Base-by-base conservation (phyloP, 2,888 invertebrate genomes). In the Terebella lapidaria region DNA sequence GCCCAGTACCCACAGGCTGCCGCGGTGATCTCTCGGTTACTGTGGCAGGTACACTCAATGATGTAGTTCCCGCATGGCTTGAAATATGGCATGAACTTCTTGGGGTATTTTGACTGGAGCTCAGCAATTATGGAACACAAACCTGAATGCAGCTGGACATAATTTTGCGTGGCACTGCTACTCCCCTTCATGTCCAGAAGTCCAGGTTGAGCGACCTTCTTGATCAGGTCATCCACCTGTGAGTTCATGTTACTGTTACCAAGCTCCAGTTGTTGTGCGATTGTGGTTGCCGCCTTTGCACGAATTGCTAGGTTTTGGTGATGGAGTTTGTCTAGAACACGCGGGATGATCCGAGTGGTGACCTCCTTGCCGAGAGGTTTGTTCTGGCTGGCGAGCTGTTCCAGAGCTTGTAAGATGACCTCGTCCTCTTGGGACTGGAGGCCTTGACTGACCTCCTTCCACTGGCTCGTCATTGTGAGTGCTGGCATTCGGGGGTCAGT, bases 1-100 rank as follows among this genome's bases (percentile, higher is more conserved):
- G 56, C 60, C 66, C 66, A 66, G 57, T 62, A 64, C n/a, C 59
- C 55, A 30, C 63, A 64, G 1, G 58, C 66, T n/a, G 60, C 62
- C 10, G 57, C 49, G 15, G 64, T 56, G 10, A 49, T 22, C 49
- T 22, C n/a, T 5, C 5, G 15, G 53, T 53, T 15, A 4, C 28
- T 28, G 27, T 28, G 27, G 5, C 22, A 15, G 15, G 29, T 10
- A 22, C 53, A 53, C 15, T 28, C 29, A 4, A 53, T 22, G 27
- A 53, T 26, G 53, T 53, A 53, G 15, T 25, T 10, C 15, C 27
- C 26, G 15, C 25, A 10, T 15, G 53, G 53, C 53, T 53, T 53
- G 15, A 25, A 53, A 10, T 22, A 28, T 15, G 26, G 26, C 53
- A 53, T 53, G 27, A 53, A 15, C 27, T 10, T 5, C 53, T 22